Conservation (phyloP, 2,797 vertebrate species). For the Caiman crocodilus region DNA sequence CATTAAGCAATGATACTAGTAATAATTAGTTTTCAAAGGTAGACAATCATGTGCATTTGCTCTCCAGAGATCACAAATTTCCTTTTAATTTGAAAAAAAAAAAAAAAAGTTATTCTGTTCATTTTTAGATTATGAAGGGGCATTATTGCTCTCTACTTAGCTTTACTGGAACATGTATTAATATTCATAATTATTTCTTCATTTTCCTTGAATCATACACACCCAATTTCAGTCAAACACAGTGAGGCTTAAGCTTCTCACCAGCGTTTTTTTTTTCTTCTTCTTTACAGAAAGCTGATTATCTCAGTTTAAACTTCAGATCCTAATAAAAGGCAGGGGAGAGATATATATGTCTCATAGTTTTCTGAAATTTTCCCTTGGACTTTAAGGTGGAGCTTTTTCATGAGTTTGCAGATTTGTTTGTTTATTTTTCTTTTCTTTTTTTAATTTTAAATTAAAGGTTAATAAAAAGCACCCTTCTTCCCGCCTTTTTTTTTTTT, state of each 20-base stretch:
- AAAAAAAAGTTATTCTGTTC: background rate
- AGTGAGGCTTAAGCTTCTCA: slow-evolving; percentile 67
- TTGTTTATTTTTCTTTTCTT: background rate
- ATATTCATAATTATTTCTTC: background rate
- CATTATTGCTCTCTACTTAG: background rate
- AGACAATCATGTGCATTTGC: background rate
- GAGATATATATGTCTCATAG: slow-evolving; percentile 12
- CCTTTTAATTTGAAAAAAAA: background rate
- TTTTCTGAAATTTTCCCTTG: slow-evolving; percentile 54
- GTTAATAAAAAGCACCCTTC: background rate
- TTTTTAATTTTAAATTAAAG: background rate
- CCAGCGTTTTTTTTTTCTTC: slow-evolving; percentile 45
- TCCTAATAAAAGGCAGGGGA: slow-evolving; percentile 70
- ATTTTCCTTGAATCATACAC: background rate
- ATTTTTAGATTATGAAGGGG: background rate
- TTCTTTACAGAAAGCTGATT: slow-evolving; percentile 76
- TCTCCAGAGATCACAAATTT: background rate
- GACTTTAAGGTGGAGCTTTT: slow-evolving; percentile 25
- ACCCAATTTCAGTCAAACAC: background rate
- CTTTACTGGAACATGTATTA: background rate
- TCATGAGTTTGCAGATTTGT: background rate
- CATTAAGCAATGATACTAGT: background rate
- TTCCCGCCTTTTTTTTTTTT: background rate
- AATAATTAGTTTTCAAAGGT: background rate
- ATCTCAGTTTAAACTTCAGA: slow-evolving; percentile 51